These are phyloP conservation scores for Pseudococcus longispinus DNA, from an alignment of 2,888 invertebrate genomes.

Conservation along the genomic window DNA sequence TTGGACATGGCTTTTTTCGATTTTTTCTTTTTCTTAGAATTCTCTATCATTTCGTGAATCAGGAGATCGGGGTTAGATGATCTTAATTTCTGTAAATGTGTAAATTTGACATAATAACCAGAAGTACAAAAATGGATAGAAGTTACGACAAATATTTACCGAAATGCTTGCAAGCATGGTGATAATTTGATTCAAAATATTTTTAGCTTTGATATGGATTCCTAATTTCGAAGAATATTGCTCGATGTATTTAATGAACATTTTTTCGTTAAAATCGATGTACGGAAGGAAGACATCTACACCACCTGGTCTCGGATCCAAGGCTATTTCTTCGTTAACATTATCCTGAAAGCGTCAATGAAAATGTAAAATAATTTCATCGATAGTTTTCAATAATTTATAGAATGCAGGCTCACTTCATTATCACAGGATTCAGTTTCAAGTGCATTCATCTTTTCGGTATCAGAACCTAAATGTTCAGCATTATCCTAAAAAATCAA, in stretches of 20 bases:
- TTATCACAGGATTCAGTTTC: background rate
- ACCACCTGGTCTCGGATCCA: conserved; percentile 83
- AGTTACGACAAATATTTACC: background rate
- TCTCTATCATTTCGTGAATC: conserved; percentile 3
- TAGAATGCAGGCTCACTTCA: background rate
- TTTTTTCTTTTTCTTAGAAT: conserved; percentile 22
- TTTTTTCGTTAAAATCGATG: conserved; percentile 70
- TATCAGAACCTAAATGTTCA: conserved; percentile 28
- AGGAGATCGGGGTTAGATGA: background rate
- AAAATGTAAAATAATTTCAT: background rate
- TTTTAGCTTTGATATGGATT: conserved; percentile 34
- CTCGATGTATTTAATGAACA: conserved; percentile 68
- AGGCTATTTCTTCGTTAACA: conserved; percentile 54
- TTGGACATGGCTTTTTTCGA: background rate
- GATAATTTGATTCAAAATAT: conserved; percentile 47
- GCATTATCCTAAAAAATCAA: conserved; percentile 43
- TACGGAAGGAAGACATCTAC: conserved; percentile 77
- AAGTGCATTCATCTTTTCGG: background rate
- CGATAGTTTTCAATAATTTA: background rate
- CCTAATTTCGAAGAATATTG: conserved; percentile 60
- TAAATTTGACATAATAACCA: background rate
- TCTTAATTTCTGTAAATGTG: conserved; percentile 10
- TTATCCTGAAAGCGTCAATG: conserved; percentile 36
- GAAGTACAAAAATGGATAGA: background rate
- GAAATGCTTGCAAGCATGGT: conserved; percentile 45